Evolutionary conservation across 2,113 vertebrate species (phyloP), one percentile per base, ranked within the genome.

Genomic region (Colius striatus): DNA sequence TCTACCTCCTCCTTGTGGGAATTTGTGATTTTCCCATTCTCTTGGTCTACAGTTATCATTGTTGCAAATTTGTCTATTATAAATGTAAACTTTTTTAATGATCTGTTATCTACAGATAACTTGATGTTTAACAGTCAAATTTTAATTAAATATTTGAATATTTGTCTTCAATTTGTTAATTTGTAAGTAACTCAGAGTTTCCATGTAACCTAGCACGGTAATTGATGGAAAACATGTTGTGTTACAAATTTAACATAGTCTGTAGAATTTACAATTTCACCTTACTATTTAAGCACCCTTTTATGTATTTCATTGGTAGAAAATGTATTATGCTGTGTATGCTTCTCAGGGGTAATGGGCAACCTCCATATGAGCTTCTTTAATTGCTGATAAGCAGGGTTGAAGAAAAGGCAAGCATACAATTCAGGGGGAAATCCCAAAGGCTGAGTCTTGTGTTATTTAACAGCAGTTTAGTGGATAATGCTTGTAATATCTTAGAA

Each of bases 1-100:
- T 72, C 71, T 94, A 51, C 84, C 76, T 91, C 81, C 89, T 95
- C 78, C 90, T 75, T 88, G 84, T 92, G 90, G 75, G 90, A 94
- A 78, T 90, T 79, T 38, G 15, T 66, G 16, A 11, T 96, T 95
- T 92, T 89, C 23, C 23, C 29, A 27, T 81, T 91, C 11, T 27
- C 10, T 8, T 53, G 43, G 9, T 30, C 9, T 70, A 14, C 26
- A 76, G 8, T 66, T 90, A 14, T 10, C 74, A 23, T 27, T 34
- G 54, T 4, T 85, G n/a, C 19, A 76, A 53, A 70, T 61, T 48
- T 72, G 1, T 50, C 16, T 76, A 3, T 20, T 73, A 36, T 32
- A 76, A 54, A 57, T 57, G 9, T n/a, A 76, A n/a, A 0, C 16
- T 45, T 72, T 18, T 32, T 55, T 41, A 10, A 48, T 60, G 29